A percentile compares a stretch with the other conserved stretches of the same genome.
Evolutionary conservation across 2,797 vertebrate genomes (phyloP).

Genomic region (Sarcoramphus papa): DNA sequence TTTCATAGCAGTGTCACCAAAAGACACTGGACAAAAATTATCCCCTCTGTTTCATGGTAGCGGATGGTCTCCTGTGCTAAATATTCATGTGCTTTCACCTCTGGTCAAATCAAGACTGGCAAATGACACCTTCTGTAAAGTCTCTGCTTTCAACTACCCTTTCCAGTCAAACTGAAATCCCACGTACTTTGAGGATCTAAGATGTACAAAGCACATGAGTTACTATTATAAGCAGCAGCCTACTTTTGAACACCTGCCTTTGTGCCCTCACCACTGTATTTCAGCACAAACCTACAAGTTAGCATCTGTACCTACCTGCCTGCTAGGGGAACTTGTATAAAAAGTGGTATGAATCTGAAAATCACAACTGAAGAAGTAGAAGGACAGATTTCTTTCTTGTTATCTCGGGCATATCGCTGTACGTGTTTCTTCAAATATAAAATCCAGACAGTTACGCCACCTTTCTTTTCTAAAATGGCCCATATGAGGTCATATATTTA

Average conservation of each 20-base stretch:
- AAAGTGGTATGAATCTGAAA: not conserved
- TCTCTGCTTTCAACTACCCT: not conserved
- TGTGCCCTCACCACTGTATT: not conserved
- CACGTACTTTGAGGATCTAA: not conserved
- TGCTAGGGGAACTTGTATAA: not conserved
- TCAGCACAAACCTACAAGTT: not conserved
- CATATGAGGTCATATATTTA: not conserved
- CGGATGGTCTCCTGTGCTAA: rapidly evolving
- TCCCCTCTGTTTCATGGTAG: rapidly evolving
- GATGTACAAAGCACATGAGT: not conserved
- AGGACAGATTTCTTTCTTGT: not conserved
- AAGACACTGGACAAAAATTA: not conserved
- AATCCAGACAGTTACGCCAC: not conserved
- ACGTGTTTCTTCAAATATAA: not conserved
- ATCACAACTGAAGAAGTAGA: not conserved
- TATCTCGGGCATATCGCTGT: not conserved
- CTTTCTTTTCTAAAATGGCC: not conserved
- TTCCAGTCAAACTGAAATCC: not conserved
- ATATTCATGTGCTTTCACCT: not conserved
- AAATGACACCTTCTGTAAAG: not conserved
- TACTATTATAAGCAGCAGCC: not conserved
- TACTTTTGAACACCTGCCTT: not conserved
- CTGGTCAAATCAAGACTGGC: not conserved
- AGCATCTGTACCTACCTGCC: not conserved
- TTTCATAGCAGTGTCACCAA: not conserved